Evolutionary conservation across 2,113 vertebrate species (phyloP).

Genomic region (Perccottus glenii): DNA sequence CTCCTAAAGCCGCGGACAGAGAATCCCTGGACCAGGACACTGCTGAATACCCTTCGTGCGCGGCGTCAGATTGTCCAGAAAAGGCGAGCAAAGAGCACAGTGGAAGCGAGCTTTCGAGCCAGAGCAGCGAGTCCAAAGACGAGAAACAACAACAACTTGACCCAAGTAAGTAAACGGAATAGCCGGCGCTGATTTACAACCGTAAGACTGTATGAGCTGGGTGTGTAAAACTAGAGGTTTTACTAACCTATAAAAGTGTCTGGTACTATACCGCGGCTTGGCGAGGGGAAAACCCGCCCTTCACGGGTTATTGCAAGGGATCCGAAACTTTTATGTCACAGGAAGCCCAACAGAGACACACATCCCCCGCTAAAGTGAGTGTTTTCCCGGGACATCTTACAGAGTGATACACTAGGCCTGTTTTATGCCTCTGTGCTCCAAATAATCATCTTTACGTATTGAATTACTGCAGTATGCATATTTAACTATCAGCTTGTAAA

Average conservation of each 20-base stretch:
- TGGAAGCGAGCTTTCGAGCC: slow-evolving; percentile 87
- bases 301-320: slow-evolving; percentile 72
- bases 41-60: slow-evolving; percentile 82
- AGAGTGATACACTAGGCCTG: background rate
- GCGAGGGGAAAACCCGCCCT: slow-evolving; percentile 82
- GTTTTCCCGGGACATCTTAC: background rate
- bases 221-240: slow-evolving; percentile 98
- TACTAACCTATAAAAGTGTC: slow-evolving; percentile 99
- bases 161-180: slow-evolving; percentile 98
- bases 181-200: slow-evolving; percentile 93
- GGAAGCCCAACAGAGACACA: slow-evolving; percentile 26
- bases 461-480: background rate
- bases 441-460: slow-evolving; percentile 4
- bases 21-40: slow-evolving; percentile 81
- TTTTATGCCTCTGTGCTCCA: background rate
- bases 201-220: slow-evolving; percentile 89
- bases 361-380: background rate
- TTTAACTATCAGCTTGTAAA: background rate
- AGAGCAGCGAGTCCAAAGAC: slow-evolving; percentile 90
- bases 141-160: slow-evolving; percentile 96
- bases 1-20: slow-evolving; percentile 84
- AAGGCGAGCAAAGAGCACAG: slow-evolving; percentile 79
- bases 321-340: slow-evolving; percentile 36
- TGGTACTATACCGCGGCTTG: slow-evolving; percentile 86
- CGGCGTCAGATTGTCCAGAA: slow-evolving; percentile 82